A percentile compares a stretch with the other conserved stretches of the same genome.
phyloP scores from a whole-genome alignment of 2,113 vertebrate genomes.

The Benthochromis sp. region DNA sequence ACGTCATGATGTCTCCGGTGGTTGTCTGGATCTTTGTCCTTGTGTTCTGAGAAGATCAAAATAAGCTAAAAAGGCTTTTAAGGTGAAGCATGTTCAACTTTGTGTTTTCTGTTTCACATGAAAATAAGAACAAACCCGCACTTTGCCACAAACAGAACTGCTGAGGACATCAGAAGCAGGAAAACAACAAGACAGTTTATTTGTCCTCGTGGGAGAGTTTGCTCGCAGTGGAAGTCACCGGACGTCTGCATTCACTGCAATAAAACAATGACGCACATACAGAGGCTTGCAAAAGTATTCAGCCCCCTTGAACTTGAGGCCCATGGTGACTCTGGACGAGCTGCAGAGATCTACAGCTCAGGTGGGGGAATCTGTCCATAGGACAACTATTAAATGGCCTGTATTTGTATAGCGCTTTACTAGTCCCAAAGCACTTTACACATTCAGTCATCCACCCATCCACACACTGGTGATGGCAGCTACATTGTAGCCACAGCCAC shows the following conservation, averaged over 20 bases:
- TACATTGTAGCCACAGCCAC: background rate
- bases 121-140: background rate
- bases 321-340: background rate
- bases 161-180: background rate
- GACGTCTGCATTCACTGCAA: background rate
- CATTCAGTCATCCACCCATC: rapidly evolving
- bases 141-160: background rate
- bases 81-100: background rate
- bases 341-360: background rate
- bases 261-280: background rate
- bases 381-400: rapidly evolving
- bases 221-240: rapidly evolving
- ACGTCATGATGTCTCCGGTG: background rate
- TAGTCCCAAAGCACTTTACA: background rate
- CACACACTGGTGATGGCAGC: background rate
- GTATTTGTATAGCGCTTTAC: background rate
- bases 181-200: background rate
- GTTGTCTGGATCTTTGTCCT: background rate
- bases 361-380: too few species aligned
- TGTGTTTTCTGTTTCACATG: background rate
- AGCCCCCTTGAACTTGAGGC: background rate
- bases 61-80: background rate
- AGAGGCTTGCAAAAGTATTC: background rate
- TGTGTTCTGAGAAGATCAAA: background rate
- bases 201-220: background rate